A percentile compares a stretch with the other conserved stretches of the same genome.
Evolutionary conservation across 92 coral and sea anemone species (phyloP).

Genomic region (Palythoa grandis): DNA sequence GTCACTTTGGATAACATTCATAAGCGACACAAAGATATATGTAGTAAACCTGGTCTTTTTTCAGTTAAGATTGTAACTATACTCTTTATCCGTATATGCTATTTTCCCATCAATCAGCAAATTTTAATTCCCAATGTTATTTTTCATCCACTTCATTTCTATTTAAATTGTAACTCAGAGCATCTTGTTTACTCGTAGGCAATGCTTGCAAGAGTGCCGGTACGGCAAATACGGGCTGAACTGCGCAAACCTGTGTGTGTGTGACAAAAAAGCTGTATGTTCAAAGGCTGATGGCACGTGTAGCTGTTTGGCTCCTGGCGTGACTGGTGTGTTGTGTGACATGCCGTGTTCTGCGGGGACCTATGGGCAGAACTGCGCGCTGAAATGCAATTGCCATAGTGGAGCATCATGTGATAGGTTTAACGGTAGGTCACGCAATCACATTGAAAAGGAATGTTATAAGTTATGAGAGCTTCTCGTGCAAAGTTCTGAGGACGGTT

Average conservation of each 20-base stretch:
- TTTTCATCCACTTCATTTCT: not conserved
- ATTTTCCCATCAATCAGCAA: too few species aligned
- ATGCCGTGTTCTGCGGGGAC: conserved; percentile 82
- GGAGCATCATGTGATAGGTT: conserved; percentile 79
- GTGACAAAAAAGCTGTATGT: conserved; percentile 70
- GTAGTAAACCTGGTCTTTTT: too few species aligned
- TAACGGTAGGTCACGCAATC: conserved; percentile 63
- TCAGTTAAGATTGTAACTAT: too few species aligned
- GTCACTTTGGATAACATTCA: too few species aligned
- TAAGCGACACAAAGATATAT: too few species aligned
- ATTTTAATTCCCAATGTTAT: too few species aligned
- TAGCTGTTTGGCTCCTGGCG: conserved; percentile 76
- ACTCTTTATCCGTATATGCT: too few species aligned
- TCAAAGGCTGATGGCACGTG: conserved; percentile 79
- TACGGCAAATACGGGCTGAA: conserved; percentile 73
- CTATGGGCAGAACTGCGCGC: conserved; percentile 73
- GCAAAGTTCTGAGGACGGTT: too few species aligned
- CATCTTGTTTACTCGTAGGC: conserved; percentile 43
- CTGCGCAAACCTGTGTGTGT: conserved; percentile 75
- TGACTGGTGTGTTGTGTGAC: conserved; percentile 83
- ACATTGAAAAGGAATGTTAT: not conserved
- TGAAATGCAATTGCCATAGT: conserved; percentile 69
- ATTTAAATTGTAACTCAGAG: not conserved
- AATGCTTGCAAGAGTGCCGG: conserved; percentile 72
- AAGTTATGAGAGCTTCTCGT: too few species aligned